Conservation (phyloP, 2,888 invertebrate genomes). For the Magallana nippona region DNA sequence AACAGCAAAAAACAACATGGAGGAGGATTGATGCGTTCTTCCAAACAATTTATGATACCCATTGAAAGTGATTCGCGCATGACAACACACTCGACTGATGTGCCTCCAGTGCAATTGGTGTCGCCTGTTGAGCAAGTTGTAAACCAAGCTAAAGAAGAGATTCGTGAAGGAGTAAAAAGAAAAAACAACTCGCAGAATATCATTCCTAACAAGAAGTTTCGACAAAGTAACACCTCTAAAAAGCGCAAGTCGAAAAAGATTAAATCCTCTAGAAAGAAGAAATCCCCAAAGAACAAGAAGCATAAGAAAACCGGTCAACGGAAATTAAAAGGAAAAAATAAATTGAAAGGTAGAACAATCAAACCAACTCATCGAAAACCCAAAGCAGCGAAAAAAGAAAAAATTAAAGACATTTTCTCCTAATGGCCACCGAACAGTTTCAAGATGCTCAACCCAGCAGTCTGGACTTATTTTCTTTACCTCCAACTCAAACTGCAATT, state of each 20-base stretch:
- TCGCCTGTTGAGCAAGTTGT: conserved; percentile 42
- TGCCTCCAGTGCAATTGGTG: neutral
- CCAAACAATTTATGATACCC: conserved; percentile 35
- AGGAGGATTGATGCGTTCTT: neutral
- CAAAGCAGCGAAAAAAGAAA: neutral
- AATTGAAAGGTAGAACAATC: neutral
- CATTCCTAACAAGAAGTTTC: conserved; percentile 23
- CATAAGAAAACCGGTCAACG: neutral
- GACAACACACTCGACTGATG: too few species aligned
- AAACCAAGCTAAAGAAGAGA: conserved; percentile 42
- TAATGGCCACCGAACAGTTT: neutral
- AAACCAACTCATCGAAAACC: too few species aligned
- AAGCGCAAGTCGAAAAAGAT: neutral
- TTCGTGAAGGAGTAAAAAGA: conserved; percentile 34
- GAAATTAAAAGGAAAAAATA: neutral
- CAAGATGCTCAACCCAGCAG: conserved; percentile 37
- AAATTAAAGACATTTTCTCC: conserved; percentile 6
- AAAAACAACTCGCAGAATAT: neutral
- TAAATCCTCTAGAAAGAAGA: neutral
- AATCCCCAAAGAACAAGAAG: neutral
- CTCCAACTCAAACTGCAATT: conserved; percentile 47
- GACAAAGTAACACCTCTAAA: conserved; percentile 37
- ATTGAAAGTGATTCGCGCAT: conserved; percentile 1
- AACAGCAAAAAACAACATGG: conserved; percentile 22
- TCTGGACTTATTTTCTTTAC: conserved; percentile 48